These are phyloP conservation scores for Aspidoscelis tigris DNA, from an alignment of 2,113 vertebrate genomes.

Conservation along the genomic window DNA sequence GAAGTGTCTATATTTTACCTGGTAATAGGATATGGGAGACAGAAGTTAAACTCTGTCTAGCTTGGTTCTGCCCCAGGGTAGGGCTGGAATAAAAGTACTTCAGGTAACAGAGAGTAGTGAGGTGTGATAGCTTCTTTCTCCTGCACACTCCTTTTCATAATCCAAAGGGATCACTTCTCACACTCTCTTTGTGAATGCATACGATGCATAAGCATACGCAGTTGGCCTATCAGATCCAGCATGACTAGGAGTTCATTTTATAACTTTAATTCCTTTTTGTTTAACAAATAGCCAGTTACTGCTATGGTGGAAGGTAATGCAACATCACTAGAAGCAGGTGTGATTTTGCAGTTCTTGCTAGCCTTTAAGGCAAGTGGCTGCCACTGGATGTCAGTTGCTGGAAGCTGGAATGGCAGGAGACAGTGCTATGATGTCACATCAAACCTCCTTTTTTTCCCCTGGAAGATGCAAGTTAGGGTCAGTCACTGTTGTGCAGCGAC, in stretches of 20 bases:
- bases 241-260: background rate
- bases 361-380: background rate
- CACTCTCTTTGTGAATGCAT: background rate
- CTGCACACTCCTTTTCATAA: background rate
- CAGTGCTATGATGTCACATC: too few species aligned
- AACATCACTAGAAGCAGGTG: background rate
- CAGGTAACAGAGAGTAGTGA: background rate
- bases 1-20: too few species aligned
- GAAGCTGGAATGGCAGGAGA: background rate
- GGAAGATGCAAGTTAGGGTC: too few species aligned
- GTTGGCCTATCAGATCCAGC: background rate
- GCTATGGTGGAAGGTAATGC: background rate
- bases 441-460: too few species aligned
- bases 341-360: slow-evolving; percentile 1
- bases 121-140: background rate
- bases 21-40: background rate
- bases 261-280: background rate
- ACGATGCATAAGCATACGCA: background rate
- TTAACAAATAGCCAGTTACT: background rate
- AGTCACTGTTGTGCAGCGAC: too few species aligned
- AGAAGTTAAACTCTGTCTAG: background rate
- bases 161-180: background rate
- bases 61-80: background rate
- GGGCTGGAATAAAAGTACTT: background rate
- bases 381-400: background rate